Conservation (phyloP, 2,888 invertebrate genomes). For the Schizaphis graminum region DNA sequence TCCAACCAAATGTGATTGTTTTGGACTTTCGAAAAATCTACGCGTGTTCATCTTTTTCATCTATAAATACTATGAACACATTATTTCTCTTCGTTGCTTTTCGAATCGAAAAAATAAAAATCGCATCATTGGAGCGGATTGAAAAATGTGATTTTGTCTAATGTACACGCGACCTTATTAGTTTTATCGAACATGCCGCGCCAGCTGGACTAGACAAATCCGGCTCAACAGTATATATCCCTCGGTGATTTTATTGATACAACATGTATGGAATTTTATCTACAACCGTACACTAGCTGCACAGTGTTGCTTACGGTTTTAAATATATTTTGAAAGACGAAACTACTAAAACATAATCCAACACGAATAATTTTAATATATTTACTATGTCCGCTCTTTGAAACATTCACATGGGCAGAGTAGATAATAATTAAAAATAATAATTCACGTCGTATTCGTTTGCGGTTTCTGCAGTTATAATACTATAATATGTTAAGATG, state of each 20-base stretch:
- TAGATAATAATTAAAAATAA: no score
- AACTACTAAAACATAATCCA: neutral
- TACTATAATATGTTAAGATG: no score
- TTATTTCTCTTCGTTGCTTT: neutral
- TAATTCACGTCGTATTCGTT: no score
- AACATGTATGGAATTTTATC: neutral
- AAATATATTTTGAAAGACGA: neutral
- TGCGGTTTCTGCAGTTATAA: no score
- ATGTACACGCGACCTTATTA: neutral
- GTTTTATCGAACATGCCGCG: neutral
- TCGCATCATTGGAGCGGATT: neutral
- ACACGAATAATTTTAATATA: neutral
- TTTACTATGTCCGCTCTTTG: neutral
- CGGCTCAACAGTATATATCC: neutral
- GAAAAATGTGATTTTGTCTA: neutral
- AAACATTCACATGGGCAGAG: neutral
- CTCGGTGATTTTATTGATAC: neutral
- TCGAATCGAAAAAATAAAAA: neutral
- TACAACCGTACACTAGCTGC: neutral
- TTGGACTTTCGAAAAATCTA: neutral
- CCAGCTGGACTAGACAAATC: neutral
- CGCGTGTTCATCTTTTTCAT: neutral
- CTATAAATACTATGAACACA: neutral
- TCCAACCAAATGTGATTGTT: neutral
- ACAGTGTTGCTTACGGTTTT: neutral